A percentile compares a stretch with the other conserved stretches of the same genome.
These are phyloP conservation scores for Myiozetetes cayanensis DNA, from an alignment of 2,113 vertebrate species.

Conservation along the genomic window DNA sequence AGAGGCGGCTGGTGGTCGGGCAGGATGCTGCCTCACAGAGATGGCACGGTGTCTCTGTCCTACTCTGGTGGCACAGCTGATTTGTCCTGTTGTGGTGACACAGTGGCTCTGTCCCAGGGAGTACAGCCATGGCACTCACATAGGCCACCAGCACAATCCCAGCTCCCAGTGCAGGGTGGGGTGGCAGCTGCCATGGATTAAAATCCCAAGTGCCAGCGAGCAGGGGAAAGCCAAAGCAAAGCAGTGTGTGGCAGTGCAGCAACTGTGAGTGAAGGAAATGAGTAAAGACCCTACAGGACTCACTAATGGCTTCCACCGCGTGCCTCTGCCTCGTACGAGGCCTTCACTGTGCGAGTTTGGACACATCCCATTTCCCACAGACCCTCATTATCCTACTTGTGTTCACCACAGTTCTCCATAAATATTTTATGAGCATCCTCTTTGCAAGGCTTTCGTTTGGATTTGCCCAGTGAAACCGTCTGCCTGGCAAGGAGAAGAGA, in stretches of 20 bases:
- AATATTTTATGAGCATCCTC: slow-evolving; percentile 70
- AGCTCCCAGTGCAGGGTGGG: fast-evolving
- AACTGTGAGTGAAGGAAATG: neutral
- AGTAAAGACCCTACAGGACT: slow-evolving; percentile 7
- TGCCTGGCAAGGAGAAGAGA: neutral
- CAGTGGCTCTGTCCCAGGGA: neutral
- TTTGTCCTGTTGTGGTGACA: neutral
- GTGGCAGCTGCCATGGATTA: neutral
- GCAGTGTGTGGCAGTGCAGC: neutral
- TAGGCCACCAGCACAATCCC: neutral
- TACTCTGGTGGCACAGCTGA: neutral
- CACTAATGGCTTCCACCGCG: slow-evolving; percentile 13
- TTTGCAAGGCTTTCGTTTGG: slow-evolving; percentile 38
- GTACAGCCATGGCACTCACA: fast-evolving
- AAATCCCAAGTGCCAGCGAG: neutral
- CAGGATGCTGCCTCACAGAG: neutral
- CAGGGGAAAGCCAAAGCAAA: neutral
- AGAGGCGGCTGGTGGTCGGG: neutral
- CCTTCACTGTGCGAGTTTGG: slow-evolving; percentile 34
- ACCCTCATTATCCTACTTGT: slow-evolving; percentile 66
- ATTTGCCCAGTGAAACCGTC: neutral
- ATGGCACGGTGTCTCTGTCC: neutral
- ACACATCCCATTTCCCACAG: slow-evolving; percentile 63
- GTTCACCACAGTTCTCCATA: slow-evolving; percentile 38
- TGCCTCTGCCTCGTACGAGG: slow-evolving; percentile 21